A percentile compares a stretch with the other conserved stretches of the same genome.
phyloP scores from a whole-genome alignment of 92 coral and sea anemone genomes.

The Porites evermanni region DNA sequence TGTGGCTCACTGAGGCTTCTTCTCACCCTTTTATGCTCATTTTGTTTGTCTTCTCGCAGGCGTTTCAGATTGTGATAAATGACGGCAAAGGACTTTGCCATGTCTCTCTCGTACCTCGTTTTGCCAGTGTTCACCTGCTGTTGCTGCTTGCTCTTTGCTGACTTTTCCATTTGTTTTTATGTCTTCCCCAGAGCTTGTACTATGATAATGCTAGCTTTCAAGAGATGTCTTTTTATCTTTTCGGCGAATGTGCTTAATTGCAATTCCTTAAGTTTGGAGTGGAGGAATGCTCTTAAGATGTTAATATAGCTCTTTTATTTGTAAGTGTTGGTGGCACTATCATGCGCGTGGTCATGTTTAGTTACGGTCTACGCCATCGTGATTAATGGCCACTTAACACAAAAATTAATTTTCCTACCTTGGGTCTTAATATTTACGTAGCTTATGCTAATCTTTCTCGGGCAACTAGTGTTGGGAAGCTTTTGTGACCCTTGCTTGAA shows the following conservation, averaged over 20 bases:
- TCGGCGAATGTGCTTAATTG: neutral
- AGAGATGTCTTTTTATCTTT: neutral
- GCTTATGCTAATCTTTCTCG: too few species aligned
- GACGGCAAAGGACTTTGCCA: slow-evolving; percentile 34
- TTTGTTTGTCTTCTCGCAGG: slow-evolving; percentile 11
- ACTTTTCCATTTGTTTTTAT: neutral
- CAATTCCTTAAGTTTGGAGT: neutral
- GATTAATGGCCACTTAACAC: neutral
- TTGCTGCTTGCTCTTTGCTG: neutral
- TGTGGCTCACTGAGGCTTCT: neutral
- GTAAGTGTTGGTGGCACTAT: neutral
- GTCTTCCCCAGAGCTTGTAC: neutral
- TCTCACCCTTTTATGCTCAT: neutral
- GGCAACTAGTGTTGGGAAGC: too few species aligned
- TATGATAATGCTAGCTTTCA: neutral
- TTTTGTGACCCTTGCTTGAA: too few species aligned
- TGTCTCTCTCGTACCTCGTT: slow-evolving; percentile 23
- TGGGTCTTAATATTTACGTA: too few species aligned
- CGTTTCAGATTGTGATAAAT: slow-evolving; percentile 49
- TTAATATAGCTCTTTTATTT: neutral
- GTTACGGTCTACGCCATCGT: neutral
- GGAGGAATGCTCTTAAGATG: neutral
- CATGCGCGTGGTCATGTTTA: too few species aligned
- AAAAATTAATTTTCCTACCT: too few species aligned
- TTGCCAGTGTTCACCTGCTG: slow-evolving; percentile 5